Evolutionary conservation across 2,888 invertebrate genomes (phyloP).

Genomic region (Philaethria dido): DNA sequence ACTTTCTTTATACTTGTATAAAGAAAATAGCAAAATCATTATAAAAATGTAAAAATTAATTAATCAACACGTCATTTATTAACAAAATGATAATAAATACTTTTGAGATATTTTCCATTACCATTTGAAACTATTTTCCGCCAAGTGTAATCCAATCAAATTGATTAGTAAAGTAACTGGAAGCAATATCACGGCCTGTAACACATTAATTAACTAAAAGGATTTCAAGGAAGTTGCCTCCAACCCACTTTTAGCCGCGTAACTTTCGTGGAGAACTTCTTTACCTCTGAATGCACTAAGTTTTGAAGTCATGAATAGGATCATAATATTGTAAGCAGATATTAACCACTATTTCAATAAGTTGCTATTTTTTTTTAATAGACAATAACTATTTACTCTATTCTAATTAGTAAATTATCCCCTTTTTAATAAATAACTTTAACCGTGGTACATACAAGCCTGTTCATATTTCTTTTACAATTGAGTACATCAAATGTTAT

Average conservation of each 20-base stretch:
- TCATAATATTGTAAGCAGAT: not conserved
- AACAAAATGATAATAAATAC: conserved; percentile 1
- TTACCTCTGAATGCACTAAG: conserved; percentile 27
- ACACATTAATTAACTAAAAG: conserved; percentile 38
- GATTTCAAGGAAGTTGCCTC: conserved; percentile 28
- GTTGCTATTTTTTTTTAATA: not conserved
- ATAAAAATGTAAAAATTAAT: not conserved
- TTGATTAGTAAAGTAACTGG: conserved; percentile 31
- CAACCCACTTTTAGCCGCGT: conserved; percentile 5
- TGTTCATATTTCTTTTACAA: not conserved
- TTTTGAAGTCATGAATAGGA: conserved; percentile 34
- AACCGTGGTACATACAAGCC: not conserved
- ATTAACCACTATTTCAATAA: not conserved
- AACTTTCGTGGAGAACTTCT: conserved; percentile 27
- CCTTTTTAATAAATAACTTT: no score
- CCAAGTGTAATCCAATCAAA: conserved; percentile 28
- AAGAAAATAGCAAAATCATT: not conserved
- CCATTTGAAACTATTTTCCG: conserved; percentile 17
- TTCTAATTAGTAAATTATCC: no score
- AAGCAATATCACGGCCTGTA: conserved; percentile 33
- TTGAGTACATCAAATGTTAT: not conserved
- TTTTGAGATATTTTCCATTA: conserved; percentile 2
- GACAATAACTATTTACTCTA: no score
- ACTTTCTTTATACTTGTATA: no score
- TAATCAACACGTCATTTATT: not conserved